Evolutionary conservation across 2,888 invertebrate species (phyloP), one percentile per base, ranked within the genome.

Genomic region (Mantis religiosa): DNA sequence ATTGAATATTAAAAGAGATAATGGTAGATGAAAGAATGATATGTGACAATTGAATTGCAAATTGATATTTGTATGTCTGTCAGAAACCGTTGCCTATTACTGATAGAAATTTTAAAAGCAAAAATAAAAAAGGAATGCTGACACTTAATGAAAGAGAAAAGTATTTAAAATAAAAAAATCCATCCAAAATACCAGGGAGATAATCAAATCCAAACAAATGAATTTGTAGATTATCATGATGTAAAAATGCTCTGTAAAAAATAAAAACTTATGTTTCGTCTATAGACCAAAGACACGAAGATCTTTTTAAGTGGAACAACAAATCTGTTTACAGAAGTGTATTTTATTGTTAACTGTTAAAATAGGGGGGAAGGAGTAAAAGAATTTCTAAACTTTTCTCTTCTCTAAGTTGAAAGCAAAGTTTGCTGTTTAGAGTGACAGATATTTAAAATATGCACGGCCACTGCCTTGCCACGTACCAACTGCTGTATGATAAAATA

Each of bases 381-480:
- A 71, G 15, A 71, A 71, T 28, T 47, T 82, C 28, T 34, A 81
- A 82, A 82, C 87, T 87, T 87, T 87, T 87, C 87, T 87, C 87
- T 87, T 87, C 87, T 87, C 34, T 87, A 87, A 87, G 87, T 87
- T 34, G 82, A 82, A 87, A 34, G 87, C 87, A 87, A 30, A 28
- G 82, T 82, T 87, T 34, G 82, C 82, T 82, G 30, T 82, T 28
- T 41, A 87, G 87, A 82, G 87, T 87, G 34, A 87, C 82, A 87
- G 41, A 82, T 87, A 87, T 87, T 87, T 82, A 87, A 87, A 85
- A 88, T 87, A 86, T 89, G 89, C 89, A 88, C 83, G 88, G 89
- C 88, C 88, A 89, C 84, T 87, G 89, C 89, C 89, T 89, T 89
- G 89, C 89, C 89, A 87, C 89, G 27, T 89, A 86, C 85, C 82